These are phyloP conservation scores for Numenius phaeopus DNA, from an alignment of 2,797 vertebrate genomes.

Conservation along the genomic window DNA sequence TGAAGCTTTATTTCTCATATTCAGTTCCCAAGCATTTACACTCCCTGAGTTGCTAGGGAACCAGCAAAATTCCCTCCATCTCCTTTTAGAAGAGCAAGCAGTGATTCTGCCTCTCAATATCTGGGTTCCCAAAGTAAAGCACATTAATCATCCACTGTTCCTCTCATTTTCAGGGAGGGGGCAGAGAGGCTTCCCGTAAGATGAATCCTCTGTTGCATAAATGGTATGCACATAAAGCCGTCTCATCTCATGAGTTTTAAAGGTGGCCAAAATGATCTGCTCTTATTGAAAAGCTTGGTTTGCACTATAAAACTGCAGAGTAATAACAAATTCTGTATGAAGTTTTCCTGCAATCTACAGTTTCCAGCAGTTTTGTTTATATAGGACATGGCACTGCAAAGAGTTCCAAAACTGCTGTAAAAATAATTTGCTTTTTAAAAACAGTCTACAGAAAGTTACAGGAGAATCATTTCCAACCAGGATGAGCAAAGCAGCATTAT, in stretches of 20 bases:
- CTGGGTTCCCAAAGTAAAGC: background rate
- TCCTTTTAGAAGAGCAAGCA: background rate
- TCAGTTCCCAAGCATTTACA: background rate
- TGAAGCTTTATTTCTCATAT: background rate
- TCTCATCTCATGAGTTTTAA: background rate
- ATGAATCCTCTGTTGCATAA: background rate
- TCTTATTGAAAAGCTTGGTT: background rate
- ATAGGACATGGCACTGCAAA: background rate
- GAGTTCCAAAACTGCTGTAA: background rate
- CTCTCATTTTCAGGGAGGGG: background rate
- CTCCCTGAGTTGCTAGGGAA: background rate
- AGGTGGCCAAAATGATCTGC: background rate
- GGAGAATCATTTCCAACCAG: background rate
- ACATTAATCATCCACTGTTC: background rate
- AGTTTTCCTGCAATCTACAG: background rate
- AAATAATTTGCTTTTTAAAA: background rate
- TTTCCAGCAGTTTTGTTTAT: conserved; percentile 19
- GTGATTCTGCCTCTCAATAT: background rate
- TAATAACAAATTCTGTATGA: background rate
- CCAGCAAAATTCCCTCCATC: background rate
- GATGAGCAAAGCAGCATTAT: background rate
- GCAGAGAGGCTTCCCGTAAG: background rate
- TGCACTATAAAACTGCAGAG: background rate
- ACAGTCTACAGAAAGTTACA: background rate
- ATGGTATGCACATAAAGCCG: background rate